Base-by-base conservation (phyloP, 2,113 vertebrate species). In the Gorilla gorilla region DNA sequence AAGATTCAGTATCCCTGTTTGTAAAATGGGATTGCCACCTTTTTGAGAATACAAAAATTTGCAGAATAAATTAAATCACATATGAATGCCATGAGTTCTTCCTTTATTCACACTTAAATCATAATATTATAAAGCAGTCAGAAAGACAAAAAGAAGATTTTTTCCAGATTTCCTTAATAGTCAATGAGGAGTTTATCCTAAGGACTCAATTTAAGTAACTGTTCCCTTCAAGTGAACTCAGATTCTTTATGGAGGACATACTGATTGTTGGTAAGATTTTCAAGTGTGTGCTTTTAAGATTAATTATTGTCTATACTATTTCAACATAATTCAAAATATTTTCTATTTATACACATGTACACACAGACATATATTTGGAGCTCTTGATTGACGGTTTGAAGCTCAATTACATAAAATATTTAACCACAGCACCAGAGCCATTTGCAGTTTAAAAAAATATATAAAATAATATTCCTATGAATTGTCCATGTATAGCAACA, bases 381-480 rank as follows among this genome's bases (percentile, higher is more conserved):
- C 16, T 92, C 66, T 38, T 96, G 96, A 98, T 76, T 40, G 86
- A 80, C 80, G 48, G 8, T 73, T 79, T 95, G 0, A 91, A 96
- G 70, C 94, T 97, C 89, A 94, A 93, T 97, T 97, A 89, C 10
- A 18, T 94, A 57, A 97, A 97, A 75, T 97, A 95, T 96, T 13
- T 94, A 97, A 96, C 94, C 83, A 57, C 14, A 93, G 40, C 32
- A 97, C 97, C 94, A 98, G 73, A 95, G 50, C 97, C 73, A 94
- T 95, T 98, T 96, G 95, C 91, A 87, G 97, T 98, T 98, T 97
- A 45, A 82, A 98, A 98, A 97, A 93, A 80, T 2, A 75, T 78
- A 97, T 91, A 97, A 90, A 97, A 96, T 87, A 96, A 89, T 98
- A 97, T 98, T 97, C 98, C 99, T 99, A 99, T 99, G 99, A 99